A percentile compares a stretch with the other conserved stretches of the same genome.
Conservation (phyloP, 2,797 vertebrate species). For the Mycteria americana region DNA sequence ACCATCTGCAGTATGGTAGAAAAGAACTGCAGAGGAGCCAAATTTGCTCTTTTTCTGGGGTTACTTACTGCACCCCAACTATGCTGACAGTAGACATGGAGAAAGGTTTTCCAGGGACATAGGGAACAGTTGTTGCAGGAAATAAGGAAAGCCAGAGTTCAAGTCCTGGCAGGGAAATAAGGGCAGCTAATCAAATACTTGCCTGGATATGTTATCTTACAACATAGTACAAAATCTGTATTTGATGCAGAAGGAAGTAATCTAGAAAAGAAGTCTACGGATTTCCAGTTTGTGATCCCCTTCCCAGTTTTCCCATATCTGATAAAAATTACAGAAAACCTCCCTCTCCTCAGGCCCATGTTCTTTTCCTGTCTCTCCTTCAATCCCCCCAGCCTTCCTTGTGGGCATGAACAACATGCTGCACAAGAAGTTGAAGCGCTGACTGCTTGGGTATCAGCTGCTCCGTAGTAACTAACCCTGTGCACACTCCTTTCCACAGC, state of each 20-base stretch:
- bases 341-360: background rate
- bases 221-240: background rate
- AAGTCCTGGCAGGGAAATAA: background rate
- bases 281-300: background rate
- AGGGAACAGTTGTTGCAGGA: background rate
- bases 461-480: background rate
- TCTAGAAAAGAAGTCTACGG: background rate
- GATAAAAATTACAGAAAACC: background rate
- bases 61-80: background rate
- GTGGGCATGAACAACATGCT: background rate
- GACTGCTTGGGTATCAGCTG: background rate
- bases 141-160: background rate
- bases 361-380: background rate
- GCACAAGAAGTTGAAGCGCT: background rate
- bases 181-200: background rate
- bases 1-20: background rate
- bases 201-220: background rate
- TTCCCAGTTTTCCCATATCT: background rate
- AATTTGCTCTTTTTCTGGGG: background rate
- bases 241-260: background rate
- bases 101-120: background rate
- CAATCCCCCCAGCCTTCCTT: background rate
- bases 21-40: background rate
- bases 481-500: background rate
- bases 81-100: background rate